Conservation (phyloP, 2,888 invertebrate genomes). For the Ligdia adustata region DNA sequence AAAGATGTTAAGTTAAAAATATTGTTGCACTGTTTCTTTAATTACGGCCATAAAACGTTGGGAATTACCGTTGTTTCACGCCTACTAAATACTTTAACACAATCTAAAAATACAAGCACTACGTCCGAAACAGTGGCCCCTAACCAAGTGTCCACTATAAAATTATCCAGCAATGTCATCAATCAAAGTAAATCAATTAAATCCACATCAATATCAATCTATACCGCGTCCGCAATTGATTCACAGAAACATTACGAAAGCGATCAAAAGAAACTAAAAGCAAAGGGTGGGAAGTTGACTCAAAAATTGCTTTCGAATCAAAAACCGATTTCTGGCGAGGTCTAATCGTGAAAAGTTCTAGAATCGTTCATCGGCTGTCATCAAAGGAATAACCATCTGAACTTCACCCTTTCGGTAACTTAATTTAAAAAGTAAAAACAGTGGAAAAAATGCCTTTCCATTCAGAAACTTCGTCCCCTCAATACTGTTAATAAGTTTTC, state of each 20-base stretch:
- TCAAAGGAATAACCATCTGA: conserved; percentile 68
- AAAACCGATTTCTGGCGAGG: conserved; percentile 54
- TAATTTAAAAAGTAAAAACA: conserved; percentile 68
- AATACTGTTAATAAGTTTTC: conserved; percentile 46
- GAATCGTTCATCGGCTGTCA: conserved; percentile 79
- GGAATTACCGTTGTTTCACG: conserved; percentile 8
- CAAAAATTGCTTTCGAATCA: conserved; percentile 56
- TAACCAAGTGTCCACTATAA: conserved; percentile 4
- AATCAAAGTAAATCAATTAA: conserved; percentile 25
- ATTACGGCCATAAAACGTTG: conserved; percentile 21
- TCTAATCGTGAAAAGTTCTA: conserved; percentile 39
- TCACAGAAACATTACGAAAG: conserved; percentile 33
- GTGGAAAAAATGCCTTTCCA: conserved; percentile 30
- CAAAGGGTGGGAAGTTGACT: conserved; percentile 43
- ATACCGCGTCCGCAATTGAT: conserved; percentile 31
- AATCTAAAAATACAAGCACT: background rate
- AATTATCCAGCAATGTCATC: conserved; percentile 2
- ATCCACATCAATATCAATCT: conserved; percentile 33
- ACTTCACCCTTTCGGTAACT: conserved; percentile 64
- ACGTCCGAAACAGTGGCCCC: background rate
- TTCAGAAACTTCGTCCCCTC: conserved; percentile 41
- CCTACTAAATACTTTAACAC: background rate
- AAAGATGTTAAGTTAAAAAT: conserved; percentile 23
- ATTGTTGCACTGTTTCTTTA: conserved; percentile 26
- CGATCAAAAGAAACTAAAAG: conserved; percentile 33